Conservation (phyloP, 2,888 invertebrate species). For the Dasysyrphus tricinctus region DNA sequence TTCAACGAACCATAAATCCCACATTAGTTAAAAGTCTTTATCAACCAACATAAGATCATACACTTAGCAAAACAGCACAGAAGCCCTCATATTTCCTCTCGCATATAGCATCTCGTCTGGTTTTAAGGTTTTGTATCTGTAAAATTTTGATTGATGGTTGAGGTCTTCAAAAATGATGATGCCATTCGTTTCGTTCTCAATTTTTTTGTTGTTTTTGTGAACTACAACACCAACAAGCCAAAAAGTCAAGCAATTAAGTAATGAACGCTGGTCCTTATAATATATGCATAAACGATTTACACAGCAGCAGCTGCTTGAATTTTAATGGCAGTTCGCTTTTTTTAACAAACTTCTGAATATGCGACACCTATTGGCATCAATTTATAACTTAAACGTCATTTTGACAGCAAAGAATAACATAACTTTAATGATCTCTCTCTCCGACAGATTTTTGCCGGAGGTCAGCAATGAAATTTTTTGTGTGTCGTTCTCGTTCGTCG, state of each 20-base stretch:
- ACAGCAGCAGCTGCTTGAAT: conserved; percentile 22
- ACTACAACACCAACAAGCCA: not conserved
- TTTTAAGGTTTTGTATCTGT: not conserved
- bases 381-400: conserved; percentile 36
- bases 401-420: conserved; percentile 39
- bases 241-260: conserved; percentile 32
- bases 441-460: conserved; percentile 45
- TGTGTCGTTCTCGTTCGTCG: not conserved
- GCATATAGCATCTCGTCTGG: not conserved
- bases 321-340: conserved; percentile 12
- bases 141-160: conserved; percentile 23
- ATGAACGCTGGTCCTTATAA: not conserved
- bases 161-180: conserved; percentile 22
- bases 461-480: conserved; percentile 21
- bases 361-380: conserved; percentile 34
- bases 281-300: not conserved
- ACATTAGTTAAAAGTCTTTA: conserved; percentile 7
- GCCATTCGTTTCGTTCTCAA: not conserved
- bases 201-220: not conserved
- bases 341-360: not conserved
- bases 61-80: not conserved
- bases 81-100: conserved; percentile 10
- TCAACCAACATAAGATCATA: not conserved
- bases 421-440: conserved; percentile 55
- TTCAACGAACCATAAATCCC: conserved; percentile 14